Percentiles rank a stretch among this genome's conserved stretches.
These are phyloP conservation scores for Oryzias melastigma DNA, from an alignment of 2,113 vertebrate genomes.

Conservation along the genomic window DNA sequence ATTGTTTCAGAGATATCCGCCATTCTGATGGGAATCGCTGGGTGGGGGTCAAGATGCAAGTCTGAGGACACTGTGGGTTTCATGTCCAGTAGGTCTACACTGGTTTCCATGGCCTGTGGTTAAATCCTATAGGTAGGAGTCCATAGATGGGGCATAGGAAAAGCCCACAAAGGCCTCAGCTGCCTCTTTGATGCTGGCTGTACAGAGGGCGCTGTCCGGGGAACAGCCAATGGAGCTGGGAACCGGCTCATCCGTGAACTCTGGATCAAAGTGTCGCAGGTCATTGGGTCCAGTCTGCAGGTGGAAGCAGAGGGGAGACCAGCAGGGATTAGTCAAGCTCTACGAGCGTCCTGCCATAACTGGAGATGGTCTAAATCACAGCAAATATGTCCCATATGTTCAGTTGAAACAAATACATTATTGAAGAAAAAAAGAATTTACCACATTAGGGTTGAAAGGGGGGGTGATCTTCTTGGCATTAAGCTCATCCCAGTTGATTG, in stretches of 20 bases:
- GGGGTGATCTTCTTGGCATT: conserved; percentile 98
- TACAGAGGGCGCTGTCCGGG: conserved; percentile 89
- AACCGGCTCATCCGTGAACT: conserved; percentile 97
- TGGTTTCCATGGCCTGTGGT: conserved; percentile 28
- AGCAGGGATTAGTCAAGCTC: conserved; percentile 38
- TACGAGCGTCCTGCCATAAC: conserved; percentile 21
- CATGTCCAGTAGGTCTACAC: conserved; percentile 38
- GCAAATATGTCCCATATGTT: neutral
- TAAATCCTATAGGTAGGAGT: conserved; percentile 88
- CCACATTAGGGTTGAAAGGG: conserved; percentile 99
- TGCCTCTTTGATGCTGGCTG: conserved; percentile 92
- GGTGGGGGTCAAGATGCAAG: conserved; percentile 59
- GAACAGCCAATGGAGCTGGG: conserved; percentile 94
- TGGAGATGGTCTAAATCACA: conserved; percentile 22
- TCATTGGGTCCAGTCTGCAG: conserved; percentile 91
- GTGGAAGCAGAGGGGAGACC: conserved; percentile 8
- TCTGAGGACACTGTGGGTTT: conserved; percentile 29
- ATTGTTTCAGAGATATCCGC: conserved; percentile 28
- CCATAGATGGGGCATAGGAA: conserved; percentile 94
- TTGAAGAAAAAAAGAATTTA: conserved; percentile 65
- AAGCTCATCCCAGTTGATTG: conserved; percentile 99
- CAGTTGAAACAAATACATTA: neutral
- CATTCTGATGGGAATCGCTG: conserved; percentile 39
- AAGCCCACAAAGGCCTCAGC: conserved; percentile 95
- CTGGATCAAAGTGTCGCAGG: conserved; percentile 95